Base-by-base conservation (phyloP, 2,113 vertebrate species). In the Pollimyrus isidori region DNA sequence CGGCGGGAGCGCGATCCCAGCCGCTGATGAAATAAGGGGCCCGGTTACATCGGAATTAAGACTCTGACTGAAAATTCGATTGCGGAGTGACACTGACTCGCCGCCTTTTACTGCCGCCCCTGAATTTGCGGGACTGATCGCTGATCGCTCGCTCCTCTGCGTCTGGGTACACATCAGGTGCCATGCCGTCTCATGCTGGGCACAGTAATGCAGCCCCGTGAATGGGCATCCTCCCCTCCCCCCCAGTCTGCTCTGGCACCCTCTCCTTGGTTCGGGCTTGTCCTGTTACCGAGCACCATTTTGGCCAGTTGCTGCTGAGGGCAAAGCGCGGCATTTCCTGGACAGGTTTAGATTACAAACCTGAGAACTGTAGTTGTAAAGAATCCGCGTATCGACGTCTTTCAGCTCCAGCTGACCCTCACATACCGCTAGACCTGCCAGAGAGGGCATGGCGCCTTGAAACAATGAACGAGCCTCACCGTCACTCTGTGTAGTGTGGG, bases 41-140 rank as follows among this genome's bases (percentile, higher is more conserved):
- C 89, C 92, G 93, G 92, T 94, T 93, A 93, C 90, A 92, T 89
- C 88, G 89, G 90, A 86, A 89, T 93, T 92, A 91, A 90, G 93
- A 86, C 91, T 89, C 87, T 90, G 92, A 89, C 93, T 90, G 90
- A 88, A 88, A 88, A 92, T 80, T 58, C 76, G 80, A 88, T 89
- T 89, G 89, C 90, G 87, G 88, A 90, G 86, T 91, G 92, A 90
- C 89, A 88, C 91, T 90, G 39, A 85, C 49, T 23, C 2, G 45
- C 73, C 19, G 62, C 10, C 62, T 69, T 11, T 69, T 11, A 30
- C n/a, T 30, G 62, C 62, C 3, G 9, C 62, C 62, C 10, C 62
- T 69, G 23, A 26, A 26, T 11, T 26, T 3, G 62, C 62, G 3
- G 62, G 62, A 11, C 62, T 65, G 9, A 65, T 65, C 58, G 3